Base-by-base conservation (phyloP, 2,113 vertebrate species). In the Oryzias javanicus region DNA sequence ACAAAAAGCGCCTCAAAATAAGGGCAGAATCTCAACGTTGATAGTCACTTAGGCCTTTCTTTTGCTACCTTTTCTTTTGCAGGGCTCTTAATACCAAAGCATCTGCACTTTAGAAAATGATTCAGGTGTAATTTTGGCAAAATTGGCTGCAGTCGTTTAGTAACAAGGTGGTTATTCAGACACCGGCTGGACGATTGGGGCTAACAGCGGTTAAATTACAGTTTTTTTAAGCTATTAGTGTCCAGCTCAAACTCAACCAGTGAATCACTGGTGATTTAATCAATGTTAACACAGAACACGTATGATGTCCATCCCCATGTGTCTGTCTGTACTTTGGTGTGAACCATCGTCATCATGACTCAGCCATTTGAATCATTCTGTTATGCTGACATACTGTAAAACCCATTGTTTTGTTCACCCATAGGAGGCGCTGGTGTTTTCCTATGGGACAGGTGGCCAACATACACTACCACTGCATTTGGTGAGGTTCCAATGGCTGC, bases 351-450 rank as follows among this genome's bases (percentile, higher is more conserved):
- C 69, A 49, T 72, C 79, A 74, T 81, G 49, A 71, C 74, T 61
- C 64, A 63, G 64, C 68, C 78, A 68, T 82, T 73, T 62, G 5
- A 79, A 67, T 78, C 72, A 76, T 77, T 73, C 56, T 85, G 64
- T 76, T 75, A 74, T 77, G 65, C 66, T 83, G 78, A 83, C 84
- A 77, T 72, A 64, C 80, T 89, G 84, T 88, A 88, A 89, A 90
- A 79, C 81, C 71, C 80, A 82, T 91, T 85, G 88, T 89, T 92
- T 79, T 91, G 87, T 91, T 88, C 89, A 91, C 90, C 88, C 81
- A 77, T 91, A 92, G 91, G 91, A 92, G 90, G 90, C 88, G 88
- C 90, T 92, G 83, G 87, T 90, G 88, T 91, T 90, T 89, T 91
- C 90, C 84, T 91, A 90, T 90, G 90, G 90, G 85, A 91, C 88